Conservation (phyloP, 2,113 vertebrate genomes). For the Zingel zingel region DNA sequence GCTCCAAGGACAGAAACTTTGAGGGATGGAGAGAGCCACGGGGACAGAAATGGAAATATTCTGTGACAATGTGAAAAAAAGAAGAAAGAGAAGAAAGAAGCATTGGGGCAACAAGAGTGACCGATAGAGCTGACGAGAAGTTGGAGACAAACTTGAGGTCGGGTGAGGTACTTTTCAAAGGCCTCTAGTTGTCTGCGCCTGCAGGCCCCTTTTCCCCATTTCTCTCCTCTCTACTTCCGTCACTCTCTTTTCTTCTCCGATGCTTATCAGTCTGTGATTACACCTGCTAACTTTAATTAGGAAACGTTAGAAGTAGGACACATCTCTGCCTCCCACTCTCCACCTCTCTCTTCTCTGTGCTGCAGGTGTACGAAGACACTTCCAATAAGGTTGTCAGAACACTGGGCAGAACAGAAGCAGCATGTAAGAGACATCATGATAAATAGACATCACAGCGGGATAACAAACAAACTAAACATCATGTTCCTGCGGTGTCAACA, state of each 20-base stretch:
- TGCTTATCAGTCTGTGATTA: constrained; percentile 69
- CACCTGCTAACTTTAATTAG: constrained; percentile 73
- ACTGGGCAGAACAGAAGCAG: constrained; percentile 26
- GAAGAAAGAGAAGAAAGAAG: constrained; percentile 17
- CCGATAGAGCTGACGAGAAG: constrained; percentile 5
- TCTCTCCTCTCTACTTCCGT: constrained; percentile 11
- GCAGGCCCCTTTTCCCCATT: neutral
- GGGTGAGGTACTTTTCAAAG: constrained; percentile 15
- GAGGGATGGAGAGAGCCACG: neutral
- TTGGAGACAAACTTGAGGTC: constrained; percentile 28
- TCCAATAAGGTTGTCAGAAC: constrained; percentile 56
- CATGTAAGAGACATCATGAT: constrained; percentile 14
- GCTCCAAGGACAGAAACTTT: constrained; percentile 41
- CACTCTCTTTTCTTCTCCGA: constrained; percentile 18
- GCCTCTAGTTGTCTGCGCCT: constrained; percentile 2
- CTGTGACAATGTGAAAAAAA: constrained; percentile 20
- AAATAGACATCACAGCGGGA: constrained; percentile 4
- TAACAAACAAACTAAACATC: constrained; percentile 22
- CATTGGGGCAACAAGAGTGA: neutral
- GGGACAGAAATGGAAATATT: constrained; percentile 28
- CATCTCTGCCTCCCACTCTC: constrained; percentile 46
- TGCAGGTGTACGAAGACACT: constrained; percentile 60
- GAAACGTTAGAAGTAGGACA: constrained; percentile 47
- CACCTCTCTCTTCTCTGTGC: constrained; percentile 24
- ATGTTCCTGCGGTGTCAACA: neutral